Evolutionary conservation across 2,888 invertebrate species (phyloP), one percentile per base, ranked within the genome.

Genomic region (Brassicogethes aeneus): DNA sequence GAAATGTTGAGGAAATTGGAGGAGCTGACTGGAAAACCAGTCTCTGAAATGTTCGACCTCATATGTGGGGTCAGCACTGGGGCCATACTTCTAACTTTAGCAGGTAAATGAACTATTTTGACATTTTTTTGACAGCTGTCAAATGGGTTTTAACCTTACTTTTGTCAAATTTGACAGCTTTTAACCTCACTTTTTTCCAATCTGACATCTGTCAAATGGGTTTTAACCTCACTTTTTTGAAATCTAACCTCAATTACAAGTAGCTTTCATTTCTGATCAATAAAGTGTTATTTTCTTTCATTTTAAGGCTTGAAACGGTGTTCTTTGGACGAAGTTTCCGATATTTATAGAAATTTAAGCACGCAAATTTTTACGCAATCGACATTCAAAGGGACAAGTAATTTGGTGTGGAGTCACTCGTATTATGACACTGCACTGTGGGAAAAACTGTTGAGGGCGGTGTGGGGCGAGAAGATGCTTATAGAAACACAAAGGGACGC

Each of bases 341-440:
- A 70, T 23, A 61, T 76, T 40, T 82, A 82, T 56, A 75, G 72
- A 52, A 71, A 72, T 47, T 61, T 80, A 41, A 79, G 80, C 54
- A 67, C 68, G 1, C 73, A 78, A 64, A 74, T 85, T 51, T 86
- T 86, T 58, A 77, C 73, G 3, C 80, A 81, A 52, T 79, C 74
- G 44, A 63, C 76, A 7, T 62, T 82, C 36, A 66, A 73, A 67
- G 88, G 89, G 10, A 81, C 86, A 1, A 80, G 84, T 23, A 79
- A 80, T 43, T 72, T 91, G 37, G 78, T 91, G n/a, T 84, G 83
- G 80, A 80, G 79, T 42, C 90, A 92, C 61, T 82, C 90, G 0
- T 92, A 90, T 69, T 93, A 94, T 66, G 87, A 93, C 61, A 88
- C 91, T 0, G 74, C 75, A 1, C 71, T 82, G 10, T 93, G 90